phyloP scores from a whole-genome alignment of 2,797 vertebrate genomes.

The Hephaestus fuliginosus region DNA sequence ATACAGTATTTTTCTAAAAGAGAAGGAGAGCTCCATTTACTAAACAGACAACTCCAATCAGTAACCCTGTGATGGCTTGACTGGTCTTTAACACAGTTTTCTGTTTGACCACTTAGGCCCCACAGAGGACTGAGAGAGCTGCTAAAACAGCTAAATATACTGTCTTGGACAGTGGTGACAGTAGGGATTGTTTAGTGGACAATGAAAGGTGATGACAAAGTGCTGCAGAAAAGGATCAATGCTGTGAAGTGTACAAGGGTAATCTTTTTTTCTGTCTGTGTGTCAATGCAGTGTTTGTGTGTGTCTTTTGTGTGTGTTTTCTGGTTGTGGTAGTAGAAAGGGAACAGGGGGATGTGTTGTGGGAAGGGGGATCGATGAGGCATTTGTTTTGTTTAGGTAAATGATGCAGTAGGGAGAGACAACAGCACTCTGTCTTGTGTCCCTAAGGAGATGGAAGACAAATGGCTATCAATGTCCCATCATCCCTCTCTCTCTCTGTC shows the following conservation, averaged over 20 bases:
- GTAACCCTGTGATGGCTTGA: conserved; percentile 4
- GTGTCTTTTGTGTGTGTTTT: conserved; percentile 30
- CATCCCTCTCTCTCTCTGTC: conserved; percentile 49
- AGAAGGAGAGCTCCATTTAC: background rate
- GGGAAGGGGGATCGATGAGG: conserved; percentile 70
- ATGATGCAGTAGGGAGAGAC: conserved; percentile 78
- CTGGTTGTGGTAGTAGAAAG: conserved; percentile 31
- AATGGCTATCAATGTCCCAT: conserved; percentile 75
- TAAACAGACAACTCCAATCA: conserved; percentile 19
- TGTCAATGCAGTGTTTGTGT: conserved; percentile 39
- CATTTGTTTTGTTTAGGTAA: conserved; percentile 85
- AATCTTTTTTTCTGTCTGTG: conserved; percentile 18
- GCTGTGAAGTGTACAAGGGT: conserved; percentile 38
- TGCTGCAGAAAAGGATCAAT: conserved; percentile 74
- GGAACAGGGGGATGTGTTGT: conserved; percentile 32
- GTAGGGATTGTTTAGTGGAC: conserved; percentile 52
- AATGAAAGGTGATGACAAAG: conserved; percentile 77
- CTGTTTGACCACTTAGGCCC: conserved; percentile 14
- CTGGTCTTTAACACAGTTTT: background rate
- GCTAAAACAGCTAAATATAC: conserved; percentile 35
- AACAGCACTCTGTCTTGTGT: conserved; percentile 78
- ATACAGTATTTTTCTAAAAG: too few relatives aligned
- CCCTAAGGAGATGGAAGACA: conserved; percentile 77
- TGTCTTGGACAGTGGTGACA: conserved; percentile 41
- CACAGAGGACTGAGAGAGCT: conserved; percentile 27